Evolutionary conservation across 2,888 invertebrate genomes (phyloP).

Genomic region (Digitonthophagus gazella): DNA sequence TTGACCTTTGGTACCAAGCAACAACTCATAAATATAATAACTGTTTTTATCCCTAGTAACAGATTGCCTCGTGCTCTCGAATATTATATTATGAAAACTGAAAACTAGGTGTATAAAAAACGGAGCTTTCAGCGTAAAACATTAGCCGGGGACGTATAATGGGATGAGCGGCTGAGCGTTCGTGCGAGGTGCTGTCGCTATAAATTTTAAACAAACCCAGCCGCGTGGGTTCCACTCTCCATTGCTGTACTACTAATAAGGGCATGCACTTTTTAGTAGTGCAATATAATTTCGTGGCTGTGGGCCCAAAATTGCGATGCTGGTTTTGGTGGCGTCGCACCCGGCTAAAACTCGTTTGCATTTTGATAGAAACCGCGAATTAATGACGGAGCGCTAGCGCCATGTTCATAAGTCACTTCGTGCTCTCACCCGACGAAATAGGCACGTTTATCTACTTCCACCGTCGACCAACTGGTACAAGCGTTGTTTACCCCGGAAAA

Average conservation of each 20-base stretch:
- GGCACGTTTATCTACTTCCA: neutral
- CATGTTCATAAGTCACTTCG: neutral
- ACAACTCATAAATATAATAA: neutral
- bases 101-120: neutral
- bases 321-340: neutral
- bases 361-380: conserved; percentile 10
- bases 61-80: neutral
- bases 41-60: neutral
- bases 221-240: neutral
- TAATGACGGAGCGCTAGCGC: neutral
- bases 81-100: neutral
- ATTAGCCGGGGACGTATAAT: neutral
- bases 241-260: conserved; percentile 1
- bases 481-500: neutral
- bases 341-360: conserved; percentile 8
- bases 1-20: no score
- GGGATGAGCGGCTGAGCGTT: neutral
- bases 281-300: conserved; percentile 6
- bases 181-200: neutral
- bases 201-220: neutral
- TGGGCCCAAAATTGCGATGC: neutral
- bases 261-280: conserved; percentile 6
- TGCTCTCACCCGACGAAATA: neutral
- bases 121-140: neutral
- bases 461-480: neutral